phyloP scores from a whole-genome alignment of 2,113 vertebrate species.

The Nestor notabilis region DNA sequence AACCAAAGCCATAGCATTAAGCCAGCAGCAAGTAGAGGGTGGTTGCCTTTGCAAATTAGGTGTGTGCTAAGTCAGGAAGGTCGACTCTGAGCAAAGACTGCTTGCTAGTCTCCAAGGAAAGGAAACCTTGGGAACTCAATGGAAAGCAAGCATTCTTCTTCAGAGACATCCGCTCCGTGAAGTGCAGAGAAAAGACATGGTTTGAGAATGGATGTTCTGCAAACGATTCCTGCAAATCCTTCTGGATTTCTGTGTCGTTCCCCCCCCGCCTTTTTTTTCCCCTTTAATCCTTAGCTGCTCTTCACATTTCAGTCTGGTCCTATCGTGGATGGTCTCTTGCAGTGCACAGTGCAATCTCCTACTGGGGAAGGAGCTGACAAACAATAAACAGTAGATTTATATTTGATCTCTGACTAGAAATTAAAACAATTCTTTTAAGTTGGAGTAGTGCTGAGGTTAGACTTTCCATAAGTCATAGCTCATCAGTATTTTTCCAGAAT shows the following conservation, averaged over 20 bases:
- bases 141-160: background rate
- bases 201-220: background rate
- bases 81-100: background rate
- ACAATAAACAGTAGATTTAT: background rate
- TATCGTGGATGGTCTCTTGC: background rate
- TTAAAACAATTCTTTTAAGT: background rate
- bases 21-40: background rate
- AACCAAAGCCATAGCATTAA: background rate
- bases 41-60: background rate
- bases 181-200: background rate
- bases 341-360: background rate
- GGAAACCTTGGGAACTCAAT: background rate
- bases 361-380: background rate
- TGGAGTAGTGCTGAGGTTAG: background rate
- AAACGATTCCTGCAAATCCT: background rate
- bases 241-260: background rate
- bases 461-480: slow-evolving; percentile 23
- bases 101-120: background rate
- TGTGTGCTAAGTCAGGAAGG: background rate
- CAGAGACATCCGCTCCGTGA: background rate
- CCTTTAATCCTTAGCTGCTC: background rate
- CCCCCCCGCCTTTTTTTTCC: background rate
- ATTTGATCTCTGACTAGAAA: background rate
- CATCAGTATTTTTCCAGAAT: background rate
- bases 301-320: background rate